Conservation (phyloP, 2,888 invertebrate species). For the Apamea anceps region DNA sequence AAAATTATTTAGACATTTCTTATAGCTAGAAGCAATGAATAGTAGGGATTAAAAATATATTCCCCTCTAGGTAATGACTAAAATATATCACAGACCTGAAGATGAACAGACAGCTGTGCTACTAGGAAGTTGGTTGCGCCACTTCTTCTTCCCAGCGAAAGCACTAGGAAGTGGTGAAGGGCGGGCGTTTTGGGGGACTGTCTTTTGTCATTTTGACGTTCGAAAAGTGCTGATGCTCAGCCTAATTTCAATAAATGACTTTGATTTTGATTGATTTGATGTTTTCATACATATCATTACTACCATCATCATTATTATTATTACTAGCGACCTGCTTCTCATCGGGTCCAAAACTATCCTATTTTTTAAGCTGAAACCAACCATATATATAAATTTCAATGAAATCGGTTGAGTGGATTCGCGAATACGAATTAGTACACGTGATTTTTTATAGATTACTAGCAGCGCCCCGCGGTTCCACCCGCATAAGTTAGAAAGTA, state of each 20-base stretch:
- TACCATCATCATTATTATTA: too few species aligned
- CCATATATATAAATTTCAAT: background rate
- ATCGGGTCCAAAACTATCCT: background rate
- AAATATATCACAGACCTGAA: background rate
- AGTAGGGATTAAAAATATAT: background rate
- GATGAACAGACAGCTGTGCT: too few species aligned
- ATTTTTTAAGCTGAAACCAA: background rate
- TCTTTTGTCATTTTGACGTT: too few species aligned
- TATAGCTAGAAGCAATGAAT: background rate
- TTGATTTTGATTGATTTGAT: too few species aligned
- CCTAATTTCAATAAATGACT: too few species aligned
- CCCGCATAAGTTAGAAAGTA: too few species aligned
- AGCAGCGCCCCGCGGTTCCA: too few species aligned
- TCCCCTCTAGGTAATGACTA: background rate
- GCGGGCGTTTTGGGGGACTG: too few species aligned
- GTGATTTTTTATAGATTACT: background rate
- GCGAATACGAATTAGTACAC: background rate
- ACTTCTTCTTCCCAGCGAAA: too few species aligned
- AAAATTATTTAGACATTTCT: background rate
- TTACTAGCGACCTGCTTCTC: background rate
- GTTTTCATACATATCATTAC: background rate
- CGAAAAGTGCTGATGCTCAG: too few species aligned
- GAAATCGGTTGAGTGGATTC: background rate
- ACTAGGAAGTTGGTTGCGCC: too few species aligned
- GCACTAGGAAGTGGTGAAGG: too few species aligned